Percentiles rank a stretch among this genome's conserved stretches.
phyloP scores from a whole-genome alignment of 2,113 vertebrate genomes.

The Cairina moschata region DNA sequence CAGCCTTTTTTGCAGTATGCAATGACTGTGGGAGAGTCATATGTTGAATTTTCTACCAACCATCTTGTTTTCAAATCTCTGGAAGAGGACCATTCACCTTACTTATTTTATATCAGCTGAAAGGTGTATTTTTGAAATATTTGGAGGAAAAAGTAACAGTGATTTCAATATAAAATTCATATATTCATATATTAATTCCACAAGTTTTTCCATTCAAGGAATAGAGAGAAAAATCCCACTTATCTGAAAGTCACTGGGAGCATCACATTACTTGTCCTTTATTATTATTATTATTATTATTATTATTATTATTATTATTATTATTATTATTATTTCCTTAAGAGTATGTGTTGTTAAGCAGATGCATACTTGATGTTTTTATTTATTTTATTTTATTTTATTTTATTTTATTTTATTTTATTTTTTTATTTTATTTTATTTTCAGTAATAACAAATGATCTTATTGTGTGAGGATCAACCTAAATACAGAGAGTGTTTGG shows the following conservation, averaged over 20 bases:
- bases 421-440: background rate
- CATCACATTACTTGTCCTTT: background rate
- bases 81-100: background rate
- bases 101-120: background rate
- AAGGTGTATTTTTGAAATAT: background rate
- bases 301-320: too few species aligned
- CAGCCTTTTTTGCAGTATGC: background rate
- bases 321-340: background rate
- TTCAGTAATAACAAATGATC: background rate
- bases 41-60: fast-evolving
- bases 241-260: background rate
- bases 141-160: background rate
- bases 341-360: background rate
- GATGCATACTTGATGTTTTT: background rate
- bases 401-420: too few species aligned
- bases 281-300: too few species aligned
- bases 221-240: background rate
- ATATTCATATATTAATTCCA: background rate
- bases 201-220: background rate
- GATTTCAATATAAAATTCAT: background rate
- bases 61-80: background rate
- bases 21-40: background rate
- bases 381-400: too few species aligned
- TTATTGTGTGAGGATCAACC: background rate
- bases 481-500: background rate